These are phyloP conservation scores for Pygocentrus nattereri DNA, from an alignment of 2,797 vertebrate genomes.

Conservation along the genomic window DNA sequence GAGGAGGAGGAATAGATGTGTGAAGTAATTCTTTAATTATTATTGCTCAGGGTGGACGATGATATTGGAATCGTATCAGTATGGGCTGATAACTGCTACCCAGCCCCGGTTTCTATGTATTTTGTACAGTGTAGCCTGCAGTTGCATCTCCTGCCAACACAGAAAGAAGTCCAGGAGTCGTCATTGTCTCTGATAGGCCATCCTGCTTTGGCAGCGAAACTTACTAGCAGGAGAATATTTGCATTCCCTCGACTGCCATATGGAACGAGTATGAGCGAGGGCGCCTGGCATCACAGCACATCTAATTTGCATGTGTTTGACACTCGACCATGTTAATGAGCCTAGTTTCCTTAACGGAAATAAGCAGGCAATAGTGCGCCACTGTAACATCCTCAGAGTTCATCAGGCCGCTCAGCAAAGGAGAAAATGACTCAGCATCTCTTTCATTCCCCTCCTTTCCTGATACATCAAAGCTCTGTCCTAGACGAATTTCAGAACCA, in stretches of 20 bases:
- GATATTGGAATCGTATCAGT: no score
- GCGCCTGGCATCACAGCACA: background rate
- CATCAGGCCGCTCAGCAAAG: background rate
- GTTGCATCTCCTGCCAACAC: background rate
- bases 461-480: background rate
- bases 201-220: background rate
- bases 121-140: background rate
- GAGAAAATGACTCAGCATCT: constrained; percentile 13
- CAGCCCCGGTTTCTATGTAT: no score
- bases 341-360: background rate
- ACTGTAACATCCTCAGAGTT: background rate
- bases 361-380: background rate
- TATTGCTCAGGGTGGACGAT: no score
- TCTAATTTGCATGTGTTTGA: constrained; percentile 6
- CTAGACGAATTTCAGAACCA: background rate
- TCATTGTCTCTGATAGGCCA: background rate
- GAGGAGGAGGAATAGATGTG: no score
- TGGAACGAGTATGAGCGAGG: background rate
- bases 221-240: background rate
- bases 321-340: background rate
- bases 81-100: no score
- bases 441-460: background rate
- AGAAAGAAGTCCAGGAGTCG: background rate
- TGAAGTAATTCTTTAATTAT: no score
- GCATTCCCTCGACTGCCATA: background rate